A percentile compares a stretch with the other conserved stretches of the same genome.
Evolutionary conservation across 2,113 vertebrate genomes (phyloP).

Genomic region (Odocoileus hemionus): DNA sequence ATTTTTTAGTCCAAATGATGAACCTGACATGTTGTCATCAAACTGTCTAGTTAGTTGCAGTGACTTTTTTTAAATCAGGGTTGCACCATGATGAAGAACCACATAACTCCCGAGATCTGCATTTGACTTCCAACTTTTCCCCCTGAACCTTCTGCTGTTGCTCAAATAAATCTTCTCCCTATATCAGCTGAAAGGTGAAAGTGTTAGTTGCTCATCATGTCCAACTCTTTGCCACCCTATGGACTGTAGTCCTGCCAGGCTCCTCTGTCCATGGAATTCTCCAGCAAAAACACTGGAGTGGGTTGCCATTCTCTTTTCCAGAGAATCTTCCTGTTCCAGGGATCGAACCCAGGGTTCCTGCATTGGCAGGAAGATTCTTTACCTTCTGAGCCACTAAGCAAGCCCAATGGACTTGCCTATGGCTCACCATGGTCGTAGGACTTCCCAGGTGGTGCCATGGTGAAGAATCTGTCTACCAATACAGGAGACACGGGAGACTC

Average conservation of each 20-base stretch:
- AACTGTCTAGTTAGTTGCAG: neutral
- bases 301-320: neutral
- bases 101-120: neutral
- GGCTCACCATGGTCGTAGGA: neutral
- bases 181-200: neutral
- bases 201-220: neutral
- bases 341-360: neutral
- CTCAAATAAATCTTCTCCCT: neutral
- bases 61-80: neutral
- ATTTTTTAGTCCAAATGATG: neutral
- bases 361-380: neutral
- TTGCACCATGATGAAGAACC: neutral
- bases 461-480: neutral
- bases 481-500: neutral
- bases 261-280: neutral
- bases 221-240: neutral
- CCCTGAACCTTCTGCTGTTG: neutral
- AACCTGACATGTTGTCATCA: neutral
- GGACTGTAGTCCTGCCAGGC: neutral
- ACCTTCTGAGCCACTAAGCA: fast-evolving
- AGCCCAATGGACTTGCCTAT: neutral
- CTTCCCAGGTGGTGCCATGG: neutral
- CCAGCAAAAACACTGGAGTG: neutral
- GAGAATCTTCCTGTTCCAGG: neutral
- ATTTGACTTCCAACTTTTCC: neutral